Conservation (phyloP, 1,140 invertebrate genomes). For the Lepidostoma basale region DNA sequence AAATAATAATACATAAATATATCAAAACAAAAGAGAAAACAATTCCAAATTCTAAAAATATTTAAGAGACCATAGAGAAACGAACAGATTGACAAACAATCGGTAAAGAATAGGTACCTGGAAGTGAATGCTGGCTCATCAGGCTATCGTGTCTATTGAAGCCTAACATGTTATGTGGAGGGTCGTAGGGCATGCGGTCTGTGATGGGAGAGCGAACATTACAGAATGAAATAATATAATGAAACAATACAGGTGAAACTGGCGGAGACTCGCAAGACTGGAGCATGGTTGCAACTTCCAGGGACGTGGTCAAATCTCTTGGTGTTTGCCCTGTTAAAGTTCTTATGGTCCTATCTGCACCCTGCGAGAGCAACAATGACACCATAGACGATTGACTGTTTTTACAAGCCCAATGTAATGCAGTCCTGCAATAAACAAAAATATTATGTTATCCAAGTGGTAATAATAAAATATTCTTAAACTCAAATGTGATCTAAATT, state of each 20-base stretch:
- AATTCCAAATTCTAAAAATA: no score
- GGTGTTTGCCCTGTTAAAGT: conserved; percentile 23
- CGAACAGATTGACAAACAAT: no score
- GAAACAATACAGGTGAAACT: conserved; percentile 1
- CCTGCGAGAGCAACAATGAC: conserved; percentile 32
- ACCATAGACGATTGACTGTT: conserved; percentile 31
- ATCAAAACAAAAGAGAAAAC: no score
- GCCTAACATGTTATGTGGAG: conserved; percentile 35
- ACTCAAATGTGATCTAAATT: no score
- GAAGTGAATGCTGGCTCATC: conserved; percentile 25
- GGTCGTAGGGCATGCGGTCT: conserved; percentile 29
- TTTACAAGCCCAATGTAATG: conserved; percentile 38
- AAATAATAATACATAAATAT: no score
- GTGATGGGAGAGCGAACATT: conserved; percentile 9
- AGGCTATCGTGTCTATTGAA: conserved; percentile 19
- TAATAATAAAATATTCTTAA: no score
- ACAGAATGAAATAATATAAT: no score
- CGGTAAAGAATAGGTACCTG: conserved; percentile 13
- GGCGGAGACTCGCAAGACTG: conserved; percentile 32
- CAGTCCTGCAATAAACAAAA: conserved; percentile 24
- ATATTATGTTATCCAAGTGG: no score
- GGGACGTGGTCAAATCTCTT: conserved; percentile 24
- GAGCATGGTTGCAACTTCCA: conserved; percentile 32
- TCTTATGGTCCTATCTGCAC: conserved; percentile 30
- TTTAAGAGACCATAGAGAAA: no score